A percentile compares a stretch with the other conserved stretches of the same genome.
Evolutionary conservation across 2,113 vertebrate genomes (phyloP).

Genomic region (Chionodraco myersi): DNA sequence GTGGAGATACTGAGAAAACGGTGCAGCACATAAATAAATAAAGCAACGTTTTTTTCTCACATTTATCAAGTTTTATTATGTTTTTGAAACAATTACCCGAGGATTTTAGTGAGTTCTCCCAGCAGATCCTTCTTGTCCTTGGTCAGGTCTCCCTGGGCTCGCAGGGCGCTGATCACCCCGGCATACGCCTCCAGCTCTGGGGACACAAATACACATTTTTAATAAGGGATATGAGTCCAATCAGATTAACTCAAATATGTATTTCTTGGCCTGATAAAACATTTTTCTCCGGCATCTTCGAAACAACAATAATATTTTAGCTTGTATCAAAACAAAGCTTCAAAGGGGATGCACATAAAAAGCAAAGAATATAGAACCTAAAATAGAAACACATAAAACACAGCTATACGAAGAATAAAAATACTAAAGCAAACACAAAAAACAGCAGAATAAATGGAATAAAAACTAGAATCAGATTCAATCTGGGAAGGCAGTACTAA

Average conservation of each 20-base stretch:
- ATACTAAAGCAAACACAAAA: no score
- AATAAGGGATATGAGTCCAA: neutral
- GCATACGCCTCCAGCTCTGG: slow-evolving; percentile 98
- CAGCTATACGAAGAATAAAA: no score
- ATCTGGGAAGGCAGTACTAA: no score
- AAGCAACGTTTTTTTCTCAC: neutral
- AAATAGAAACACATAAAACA: no score
- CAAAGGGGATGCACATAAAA: no score
- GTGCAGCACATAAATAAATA: neutral
- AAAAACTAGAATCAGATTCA: no score
- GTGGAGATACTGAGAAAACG: slow-evolving; percentile 91
- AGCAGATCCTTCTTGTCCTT: slow-evolving; percentile 99
- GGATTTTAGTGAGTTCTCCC: slow-evolving; percentile 96
- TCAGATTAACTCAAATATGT: neutral
- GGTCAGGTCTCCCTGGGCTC: slow-evolving; percentile 97
- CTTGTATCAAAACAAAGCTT: no score
- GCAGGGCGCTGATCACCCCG: slow-evolving; percentile 97
- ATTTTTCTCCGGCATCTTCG: no score
- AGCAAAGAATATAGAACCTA: no score
- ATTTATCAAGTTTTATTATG: accelerated
- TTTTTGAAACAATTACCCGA: slow-evolving; percentile 84
- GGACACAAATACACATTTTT: slow-evolving; percentile 18
- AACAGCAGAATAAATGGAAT: no score
- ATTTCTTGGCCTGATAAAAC: neutral
- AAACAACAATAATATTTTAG: no score